Evolutionary conservation across 1,140 invertebrate species (phyloP).

Genomic region (Cyphomyrmex costatus): DNA sequence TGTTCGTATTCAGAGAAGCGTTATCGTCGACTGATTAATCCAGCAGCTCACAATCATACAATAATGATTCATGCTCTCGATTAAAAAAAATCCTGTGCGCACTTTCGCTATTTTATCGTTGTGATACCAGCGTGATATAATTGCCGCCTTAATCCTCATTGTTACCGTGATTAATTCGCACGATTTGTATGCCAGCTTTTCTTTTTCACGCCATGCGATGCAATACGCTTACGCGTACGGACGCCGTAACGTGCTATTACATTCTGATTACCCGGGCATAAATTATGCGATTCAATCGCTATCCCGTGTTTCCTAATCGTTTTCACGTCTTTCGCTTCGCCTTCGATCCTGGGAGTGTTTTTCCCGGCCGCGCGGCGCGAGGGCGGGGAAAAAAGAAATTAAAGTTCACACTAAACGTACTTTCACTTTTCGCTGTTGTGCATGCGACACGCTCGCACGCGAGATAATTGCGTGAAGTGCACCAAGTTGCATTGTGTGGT

Average conservation of each 20-base stretch:
- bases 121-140: slow-evolving; percentile 9
- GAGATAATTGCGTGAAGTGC: slow-evolving; percentile 49
- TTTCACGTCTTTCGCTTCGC: slow-evolving; percentile 19
- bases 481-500: slow-evolving; percentile 39
- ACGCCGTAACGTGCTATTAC: slow-evolving; percentile 23
- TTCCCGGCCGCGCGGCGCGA: neutral
- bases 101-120: slow-evolving; percentile 38
- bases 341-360: slow-evolving; percentile 18
- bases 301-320: slow-evolving; percentile 40
- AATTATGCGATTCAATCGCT: slow-evolving; percentile 24
- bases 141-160: slow-evolving; percentile 10
- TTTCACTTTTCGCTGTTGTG: slow-evolving; percentile 62
- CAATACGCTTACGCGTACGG: slow-evolving; percentile 16
- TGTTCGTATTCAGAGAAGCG: neutral
- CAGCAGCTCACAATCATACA: neutral
- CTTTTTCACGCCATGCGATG: neutral
- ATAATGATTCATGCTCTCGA: slow-evolving; percentile 11
- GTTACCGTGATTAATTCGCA: neutral
- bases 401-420: slow-evolving; percentile 48
- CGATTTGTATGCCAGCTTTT: neutral
- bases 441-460: slow-evolving; percentile 55
- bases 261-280: slow-evolving; percentile 30
- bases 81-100: slow-evolving; percentile 10
- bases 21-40: slow-evolving; percentile 18
- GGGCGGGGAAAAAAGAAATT: slow-evolving; percentile 43